phyloP scores from a whole-genome alignment of 53 echinoderm and acorn worm genomes.

The Holothuria scabra region DNA sequence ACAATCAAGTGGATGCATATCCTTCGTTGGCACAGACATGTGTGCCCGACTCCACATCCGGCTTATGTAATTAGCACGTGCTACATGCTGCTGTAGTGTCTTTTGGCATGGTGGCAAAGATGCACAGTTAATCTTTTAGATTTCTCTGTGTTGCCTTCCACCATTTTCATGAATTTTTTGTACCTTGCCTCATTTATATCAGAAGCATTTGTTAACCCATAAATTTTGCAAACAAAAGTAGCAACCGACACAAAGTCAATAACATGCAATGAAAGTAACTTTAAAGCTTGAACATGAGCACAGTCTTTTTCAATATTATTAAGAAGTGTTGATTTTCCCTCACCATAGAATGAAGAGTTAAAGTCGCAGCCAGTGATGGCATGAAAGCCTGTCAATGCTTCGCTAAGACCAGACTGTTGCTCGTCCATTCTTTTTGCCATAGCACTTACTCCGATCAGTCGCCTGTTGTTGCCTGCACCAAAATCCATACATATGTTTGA shows the following conservation, averaged over 20 bases:
- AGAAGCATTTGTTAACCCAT: slow-evolving; percentile 8
- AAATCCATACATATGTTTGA: slow-evolving; percentile 44
- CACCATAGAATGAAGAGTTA: slow-evolving; percentile 65
- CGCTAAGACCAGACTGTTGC: slow-evolving; percentile 43
- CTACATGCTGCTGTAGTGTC: slow-evolving; percentile 18
- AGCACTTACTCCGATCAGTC: slow-evolving; percentile 52
- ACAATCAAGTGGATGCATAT: neutral
- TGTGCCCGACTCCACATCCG: slow-evolving; percentile 48
- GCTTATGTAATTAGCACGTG: slow-evolving; percentile 8
- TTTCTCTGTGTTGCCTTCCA: neutral
- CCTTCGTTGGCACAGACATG: slow-evolving; percentile 10
- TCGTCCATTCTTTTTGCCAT: slow-evolving; percentile 37
- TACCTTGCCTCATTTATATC: slow-evolving; percentile 52
- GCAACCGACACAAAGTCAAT: slow-evolving; percentile 4
- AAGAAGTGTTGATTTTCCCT: slow-evolving; percentile 45
- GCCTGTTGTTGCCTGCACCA: slow-evolving; percentile 56
- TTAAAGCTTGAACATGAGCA: slow-evolving; percentile 17
- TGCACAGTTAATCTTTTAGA: slow-evolving; percentile 50
- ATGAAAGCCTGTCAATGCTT: slow-evolving; percentile 50
- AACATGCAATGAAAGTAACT: slow-evolving; percentile 1
- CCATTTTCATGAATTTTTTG: slow-evolving; percentile 39
- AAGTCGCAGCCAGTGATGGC: slow-evolving; percentile 60
- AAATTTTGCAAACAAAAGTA: slow-evolving; percentile 54
- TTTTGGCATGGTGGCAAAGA: slow-evolving; percentile 61
- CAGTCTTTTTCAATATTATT: slow-evolving; percentile 25